Conservation (phyloP, 2,888 invertebrate species). For the Mactromeris polynyma region DNA sequence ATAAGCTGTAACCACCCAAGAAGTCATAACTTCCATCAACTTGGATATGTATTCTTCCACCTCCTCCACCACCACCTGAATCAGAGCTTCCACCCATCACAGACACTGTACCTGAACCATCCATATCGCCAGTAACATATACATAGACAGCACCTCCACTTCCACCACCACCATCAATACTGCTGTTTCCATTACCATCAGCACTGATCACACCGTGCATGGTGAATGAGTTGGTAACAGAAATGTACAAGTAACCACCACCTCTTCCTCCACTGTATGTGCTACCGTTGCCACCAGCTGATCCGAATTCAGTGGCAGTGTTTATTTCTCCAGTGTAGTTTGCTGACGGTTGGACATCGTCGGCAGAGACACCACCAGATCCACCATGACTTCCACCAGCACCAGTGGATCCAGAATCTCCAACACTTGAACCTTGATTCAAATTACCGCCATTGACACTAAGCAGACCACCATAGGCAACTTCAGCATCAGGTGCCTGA, state of each 20-base stretch:
- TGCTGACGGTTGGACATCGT: constrained; percentile 47
- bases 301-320: constrained; percentile 67
- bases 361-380: constrained; percentile 70
- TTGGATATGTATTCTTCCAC: constrained; percentile 72
- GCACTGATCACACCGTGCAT: constrained; percentile 75
- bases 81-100: constrained; percentile 71
- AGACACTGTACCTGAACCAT: constrained; percentile 70
- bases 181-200: constrained; percentile 67
- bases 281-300: constrained; percentile 72
- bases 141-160: constrained; percentile 75
- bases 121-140: constrained; percentile 54
- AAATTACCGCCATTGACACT: constrained; percentile 67
- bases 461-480: constrained; percentile 74
- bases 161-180: constrained; percentile 72
- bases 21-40: constrained; percentile 71
- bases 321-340: constrained; percentile 65
- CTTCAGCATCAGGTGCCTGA: constrained; percentile 64
- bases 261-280: constrained; percentile 69
- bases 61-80: constrained; percentile 77
- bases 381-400: constrained; percentile 79
- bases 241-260: constrained; percentile 69
- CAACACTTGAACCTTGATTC: constrained; percentile 64
- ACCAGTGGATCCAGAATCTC: constrained; percentile 65
- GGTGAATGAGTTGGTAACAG: constrained; percentile 54
- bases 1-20: constrained; percentile 67